These are phyloP conservation scores for Babyrousa celebensis DNA, from an alignment of 2,797 vertebrate genomes.

Conservation along the genomic window DNA sequence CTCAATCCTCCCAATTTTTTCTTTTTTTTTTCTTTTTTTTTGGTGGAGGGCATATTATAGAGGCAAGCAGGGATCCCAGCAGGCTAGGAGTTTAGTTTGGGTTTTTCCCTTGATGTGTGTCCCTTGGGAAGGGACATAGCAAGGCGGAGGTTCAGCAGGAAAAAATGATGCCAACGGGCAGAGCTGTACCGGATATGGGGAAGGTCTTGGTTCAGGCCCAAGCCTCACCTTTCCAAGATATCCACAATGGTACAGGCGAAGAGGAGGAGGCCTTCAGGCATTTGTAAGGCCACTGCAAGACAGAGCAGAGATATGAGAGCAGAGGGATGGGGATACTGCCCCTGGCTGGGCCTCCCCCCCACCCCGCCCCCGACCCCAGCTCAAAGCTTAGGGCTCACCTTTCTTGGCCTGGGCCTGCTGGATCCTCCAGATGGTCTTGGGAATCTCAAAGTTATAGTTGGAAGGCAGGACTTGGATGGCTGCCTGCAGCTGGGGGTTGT, in stretches of 20 bases:
- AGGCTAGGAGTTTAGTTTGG: background rate
- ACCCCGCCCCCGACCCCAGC: background rate
- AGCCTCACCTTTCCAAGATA: conserved; percentile 96
- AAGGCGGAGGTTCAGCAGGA: conserved; percentile 39
- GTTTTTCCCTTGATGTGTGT: background rate
- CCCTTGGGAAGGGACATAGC: background rate
- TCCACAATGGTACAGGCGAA: conserved; percentile 98
- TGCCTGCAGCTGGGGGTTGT: conserved; percentile 93
- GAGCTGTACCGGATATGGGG: background rate
- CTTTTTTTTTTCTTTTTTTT: background rate
- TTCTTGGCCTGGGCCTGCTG: conserved; percentile 95
- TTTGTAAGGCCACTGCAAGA: conserved; percentile 97
- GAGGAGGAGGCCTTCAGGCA: conserved; percentile 99
- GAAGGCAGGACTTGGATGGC: conserved; percentile 93
- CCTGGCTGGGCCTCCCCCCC: background rate
- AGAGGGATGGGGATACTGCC: background rate
- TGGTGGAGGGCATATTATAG: background rate
- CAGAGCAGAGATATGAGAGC: conserved; percentile 82
- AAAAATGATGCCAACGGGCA: background rate
- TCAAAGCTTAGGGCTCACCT: conserved; percentile 91
- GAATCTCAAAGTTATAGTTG: conserved; percentile 99
- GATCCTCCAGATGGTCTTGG: conserved; percentile 98
- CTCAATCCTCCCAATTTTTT: background rate
- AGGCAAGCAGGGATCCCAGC: background rate
- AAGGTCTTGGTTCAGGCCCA: background rate